Evolutionary conservation across 2,113 vertebrate genomes (phyloP).

Genomic region (Nothoprocta perdicaria): DNA sequence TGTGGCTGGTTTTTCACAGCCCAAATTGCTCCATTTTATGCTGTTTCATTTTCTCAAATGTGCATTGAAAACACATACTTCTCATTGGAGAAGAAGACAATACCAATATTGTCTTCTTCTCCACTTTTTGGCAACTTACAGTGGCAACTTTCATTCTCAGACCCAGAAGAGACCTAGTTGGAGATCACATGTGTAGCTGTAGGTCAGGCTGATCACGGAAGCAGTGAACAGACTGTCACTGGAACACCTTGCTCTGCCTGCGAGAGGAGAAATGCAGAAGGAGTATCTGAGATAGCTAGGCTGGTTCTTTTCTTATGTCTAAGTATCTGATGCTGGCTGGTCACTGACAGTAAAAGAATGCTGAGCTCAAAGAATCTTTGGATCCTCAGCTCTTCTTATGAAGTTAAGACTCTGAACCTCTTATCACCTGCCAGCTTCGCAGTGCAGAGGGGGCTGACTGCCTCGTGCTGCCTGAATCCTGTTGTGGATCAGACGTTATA

Average conservation of each 20-base stretch:
- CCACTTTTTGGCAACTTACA: neutral
- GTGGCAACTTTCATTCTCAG: neutral
- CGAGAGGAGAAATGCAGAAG: neutral
- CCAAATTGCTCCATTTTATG: neutral
- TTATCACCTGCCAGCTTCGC: neutral
- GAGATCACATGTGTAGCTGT: neutral
- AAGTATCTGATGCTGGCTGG: neutral
- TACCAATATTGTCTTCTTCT: neutral
- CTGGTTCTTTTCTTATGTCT: neutral
- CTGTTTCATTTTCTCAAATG: neutral
- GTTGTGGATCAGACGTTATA: neutral
- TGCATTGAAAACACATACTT: neutral
- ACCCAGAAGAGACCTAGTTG: neutral
- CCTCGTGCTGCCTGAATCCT: neutral
- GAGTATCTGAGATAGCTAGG: accelerated
- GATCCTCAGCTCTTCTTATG: neutral
- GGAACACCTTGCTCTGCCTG: neutral
- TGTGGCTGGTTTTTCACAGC: neutral
- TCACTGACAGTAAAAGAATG: neutral
- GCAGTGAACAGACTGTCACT: neutral
- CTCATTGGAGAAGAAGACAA: too few species aligned
- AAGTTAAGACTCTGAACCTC: neutral
- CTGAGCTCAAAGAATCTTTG: neutral
- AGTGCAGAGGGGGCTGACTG: neutral
- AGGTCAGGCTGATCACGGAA: neutral